phyloP scores from a whole-genome alignment of 2,113 vertebrate genomes.

The Panthera uncia region DNA sequence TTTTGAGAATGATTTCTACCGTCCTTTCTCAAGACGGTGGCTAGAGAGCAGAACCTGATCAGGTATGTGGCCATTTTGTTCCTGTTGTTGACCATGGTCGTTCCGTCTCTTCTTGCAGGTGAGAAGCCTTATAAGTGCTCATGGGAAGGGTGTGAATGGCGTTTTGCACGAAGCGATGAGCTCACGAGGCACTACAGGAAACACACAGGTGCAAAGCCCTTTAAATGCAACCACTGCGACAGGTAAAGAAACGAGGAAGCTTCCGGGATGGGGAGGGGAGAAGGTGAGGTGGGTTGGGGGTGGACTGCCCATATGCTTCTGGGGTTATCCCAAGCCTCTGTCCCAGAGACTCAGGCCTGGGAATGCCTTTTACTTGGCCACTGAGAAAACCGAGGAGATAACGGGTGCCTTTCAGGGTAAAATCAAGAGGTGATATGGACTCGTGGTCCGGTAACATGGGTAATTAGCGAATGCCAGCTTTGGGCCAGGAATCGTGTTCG shows the following conservation, averaged over 20 bases:
- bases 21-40: neutral
- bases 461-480: neutral
- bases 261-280: neutral
- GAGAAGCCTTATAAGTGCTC: conserved; percentile 99
- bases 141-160: conserved; percentile 99
- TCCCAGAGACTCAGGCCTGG: neutral
- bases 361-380: neutral
- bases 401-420: neutral
- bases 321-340: neutral
- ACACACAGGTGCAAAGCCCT: conserved; percentile 99
- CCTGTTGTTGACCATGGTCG: conserved; percentile 35
- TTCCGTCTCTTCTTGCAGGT: conserved; percentile 85
- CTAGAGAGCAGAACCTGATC: neutral
- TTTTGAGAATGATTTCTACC: neutral
- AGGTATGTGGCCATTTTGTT: neutral
- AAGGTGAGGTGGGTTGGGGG: neutral
- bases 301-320: neutral
- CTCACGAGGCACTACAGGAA: conserved; percentile 99
- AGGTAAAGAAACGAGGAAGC: conserved; percentile 86
- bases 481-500: neutral
- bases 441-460: neutral
- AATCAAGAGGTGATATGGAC: neutral
- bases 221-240: conserved; percentile 99
- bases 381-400: neutral
- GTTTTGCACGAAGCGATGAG: conserved; percentile 99